phyloP scores from a whole-genome alignment of 1,140 invertebrate genomes.

The Cydia fagiglandana region DNA sequence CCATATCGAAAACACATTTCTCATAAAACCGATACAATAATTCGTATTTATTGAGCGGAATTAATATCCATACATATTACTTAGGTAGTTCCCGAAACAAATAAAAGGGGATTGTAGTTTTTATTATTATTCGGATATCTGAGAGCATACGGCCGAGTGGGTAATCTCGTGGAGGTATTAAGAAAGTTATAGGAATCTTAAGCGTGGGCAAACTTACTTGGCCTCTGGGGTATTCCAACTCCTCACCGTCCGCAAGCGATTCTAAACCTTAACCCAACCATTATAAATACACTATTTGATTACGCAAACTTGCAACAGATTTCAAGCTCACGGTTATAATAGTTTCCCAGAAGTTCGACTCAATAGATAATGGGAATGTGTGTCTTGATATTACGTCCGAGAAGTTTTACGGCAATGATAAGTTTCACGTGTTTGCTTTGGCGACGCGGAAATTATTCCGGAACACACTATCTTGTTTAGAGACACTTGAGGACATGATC shows the following conservation, averaged over 20 bases:
- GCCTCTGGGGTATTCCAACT: conserved; percentile 36
- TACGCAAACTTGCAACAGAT: background rate
- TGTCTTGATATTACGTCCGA: conserved; percentile 61
- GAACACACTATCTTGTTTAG: conserved; percentile 31
- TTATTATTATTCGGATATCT: conserved; percentile 71
- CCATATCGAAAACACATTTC: conserved; percentile 43
- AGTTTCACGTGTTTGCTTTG: conserved; percentile 50
- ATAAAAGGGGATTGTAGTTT: conserved; percentile 71
- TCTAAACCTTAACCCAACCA: background rate
- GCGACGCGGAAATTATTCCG: conserved; percentile 27
- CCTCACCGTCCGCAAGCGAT: background rate
- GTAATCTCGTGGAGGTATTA: conserved; percentile 70
- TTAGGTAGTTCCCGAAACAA: conserved; percentile 60
- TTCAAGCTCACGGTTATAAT: background rate
- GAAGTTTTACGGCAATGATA: conserved; percentile 62
- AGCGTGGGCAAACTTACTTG: conserved; percentile 60
- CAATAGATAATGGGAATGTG: background rate
- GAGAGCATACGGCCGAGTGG: conserved; percentile 57
- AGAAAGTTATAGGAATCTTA: conserved; percentile 73
- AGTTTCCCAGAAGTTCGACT: background rate
- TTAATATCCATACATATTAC: conserved; percentile 67
- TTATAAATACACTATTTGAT: background rate
- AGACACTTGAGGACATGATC: conserved; percentile 16
- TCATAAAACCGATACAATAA: conserved; percentile 49
- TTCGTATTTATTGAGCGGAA: conserved; percentile 70